Conservation (phyloP, 2,888 invertebrate genomes). For the Coronaproctus castanopsis region DNA sequence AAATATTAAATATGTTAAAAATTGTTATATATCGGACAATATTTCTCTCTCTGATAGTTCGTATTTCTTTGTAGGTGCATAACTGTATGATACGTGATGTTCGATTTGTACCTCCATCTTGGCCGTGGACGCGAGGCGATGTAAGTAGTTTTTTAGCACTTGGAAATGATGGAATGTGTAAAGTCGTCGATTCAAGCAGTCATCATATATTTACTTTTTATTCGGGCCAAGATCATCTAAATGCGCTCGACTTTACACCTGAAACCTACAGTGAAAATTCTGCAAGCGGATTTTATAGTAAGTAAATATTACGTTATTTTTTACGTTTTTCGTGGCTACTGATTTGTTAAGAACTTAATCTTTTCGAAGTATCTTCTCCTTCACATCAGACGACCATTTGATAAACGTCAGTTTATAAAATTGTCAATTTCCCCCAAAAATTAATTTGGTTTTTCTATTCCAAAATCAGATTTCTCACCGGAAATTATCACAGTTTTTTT, state of each 20-base stretch:
- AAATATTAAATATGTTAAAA: too few relatives aligned
- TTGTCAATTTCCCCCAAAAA: too few relatives aligned
- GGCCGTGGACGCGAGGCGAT: constrained; percentile 29
- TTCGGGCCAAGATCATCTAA: constrained; percentile 27
- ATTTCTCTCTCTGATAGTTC: too few relatives aligned
- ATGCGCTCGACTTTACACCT: constrained; percentile 29
- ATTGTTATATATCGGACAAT: too few relatives aligned
- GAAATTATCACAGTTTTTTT: too few relatives aligned
- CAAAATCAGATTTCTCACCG: too few relatives aligned
- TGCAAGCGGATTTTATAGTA: constrained; percentile 29
- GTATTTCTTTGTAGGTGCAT: constrained; percentile 29
- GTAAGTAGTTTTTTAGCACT: constrained; percentile 27
- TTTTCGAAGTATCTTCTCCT: too few relatives aligned
- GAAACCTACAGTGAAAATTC: constrained; percentile 26
- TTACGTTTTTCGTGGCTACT: not conserved
- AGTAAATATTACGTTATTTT: constrained; percentile 14
- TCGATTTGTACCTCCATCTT: constrained; percentile 29
- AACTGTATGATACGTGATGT: constrained; percentile 28
- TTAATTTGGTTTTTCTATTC: too few relatives aligned
- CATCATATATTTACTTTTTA: constrained; percentile 28
- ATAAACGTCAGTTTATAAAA: too few relatives aligned
- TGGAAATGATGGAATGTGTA: constrained; percentile 28
- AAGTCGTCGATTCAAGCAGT: constrained; percentile 29
- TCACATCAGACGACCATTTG: too few relatives aligned
- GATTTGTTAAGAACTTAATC: not conserved